Evolutionary conservation across 2,888 invertebrate genomes (phyloP).

Genomic region (Melieria crassipennis): DNA sequence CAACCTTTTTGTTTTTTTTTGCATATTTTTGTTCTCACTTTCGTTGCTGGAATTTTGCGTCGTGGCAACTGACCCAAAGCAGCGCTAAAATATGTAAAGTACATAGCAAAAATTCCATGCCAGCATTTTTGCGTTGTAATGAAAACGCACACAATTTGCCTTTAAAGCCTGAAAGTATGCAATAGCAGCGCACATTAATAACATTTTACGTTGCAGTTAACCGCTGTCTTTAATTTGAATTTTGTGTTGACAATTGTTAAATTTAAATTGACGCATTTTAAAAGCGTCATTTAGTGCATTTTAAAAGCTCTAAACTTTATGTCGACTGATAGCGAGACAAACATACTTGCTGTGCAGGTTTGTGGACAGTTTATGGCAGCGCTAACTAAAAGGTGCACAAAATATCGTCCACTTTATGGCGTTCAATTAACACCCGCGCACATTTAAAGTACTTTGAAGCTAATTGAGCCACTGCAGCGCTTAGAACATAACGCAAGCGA

Average conservation of each 20-base stretch:
- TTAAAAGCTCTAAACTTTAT: not conserved
- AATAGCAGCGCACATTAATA: not conserved
- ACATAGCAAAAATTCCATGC: not conserved
- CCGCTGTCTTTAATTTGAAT: not conserved
- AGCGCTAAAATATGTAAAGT: not conserved
- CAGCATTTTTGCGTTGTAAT: not conserved
- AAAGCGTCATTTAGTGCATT: not conserved
- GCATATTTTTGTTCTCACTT: not conserved
- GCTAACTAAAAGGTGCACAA: not conserved
- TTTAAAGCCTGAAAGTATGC: not conserved
- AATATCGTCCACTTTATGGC: too few species aligned
- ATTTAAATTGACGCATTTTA: not conserved
- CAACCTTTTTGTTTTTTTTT: not conserved
- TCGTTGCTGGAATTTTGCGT: not conserved
- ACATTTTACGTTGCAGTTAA: too few species aligned
- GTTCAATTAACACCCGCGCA: too few species aligned
- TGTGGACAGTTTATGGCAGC: too few species aligned
- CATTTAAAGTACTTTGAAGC: too few species aligned
- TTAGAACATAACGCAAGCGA: too few species aligned
- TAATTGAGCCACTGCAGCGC: too few species aligned
- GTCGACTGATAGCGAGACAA: too few species aligned
- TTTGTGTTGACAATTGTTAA: not conserved
- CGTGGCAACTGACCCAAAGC: too few species aligned
- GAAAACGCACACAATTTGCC: not conserved
- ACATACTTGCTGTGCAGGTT: too few species aligned